Evolutionary conservation across 2,797 vertebrate genomes (phyloP), one percentile per base, ranked within the genome.

Genomic region (Eulemur rubriventer): DNA sequence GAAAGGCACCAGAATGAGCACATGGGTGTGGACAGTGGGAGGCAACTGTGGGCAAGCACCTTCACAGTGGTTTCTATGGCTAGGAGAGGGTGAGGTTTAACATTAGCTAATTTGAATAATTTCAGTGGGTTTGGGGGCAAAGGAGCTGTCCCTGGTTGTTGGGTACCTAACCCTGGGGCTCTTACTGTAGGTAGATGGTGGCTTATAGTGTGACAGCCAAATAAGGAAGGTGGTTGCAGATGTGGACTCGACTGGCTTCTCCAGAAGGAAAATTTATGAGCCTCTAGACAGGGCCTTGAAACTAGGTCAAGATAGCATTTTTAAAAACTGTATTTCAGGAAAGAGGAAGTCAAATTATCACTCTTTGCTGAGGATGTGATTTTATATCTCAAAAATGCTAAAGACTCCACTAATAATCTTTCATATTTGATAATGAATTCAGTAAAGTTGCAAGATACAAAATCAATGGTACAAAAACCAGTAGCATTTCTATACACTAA

Each of bases 1-100:
- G 11, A 8, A 30, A 82, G 43, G 28, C 48, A 10, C 12, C 26
- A 46, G 46, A 7, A 22, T 43, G 26, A 59, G 7, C 26, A 52
- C 5, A 13, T 18, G n/a, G 4, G 33, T 24, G 0, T 4, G 11
- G 7, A 30, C 13, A 67, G 28, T 11, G 9, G n/a, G 20, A 43
- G 30, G 8, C 13, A 75, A 30, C 16, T 61, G 50, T 55, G 28
- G n/a, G 8, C n/a, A 24, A n/a, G 18, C 4, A 2, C 18, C 41
- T 82, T 35, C 13, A 22, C 9, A 46, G 41, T 59, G 55, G 41
- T 43, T 43, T 41, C 24, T 57, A 4, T 59, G 28, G 28, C 6
- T 11, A 63, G 28, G 18, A 22, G 28, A 33, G 30, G 57, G 38
- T 46, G 14, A 33, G 30, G 41, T 46, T 20, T 63, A 46, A 24